These are phyloP conservation scores for Panthera leo DNA, from an alignment of 2,113 vertebrate genomes.

Conservation along the genomic window DNA sequence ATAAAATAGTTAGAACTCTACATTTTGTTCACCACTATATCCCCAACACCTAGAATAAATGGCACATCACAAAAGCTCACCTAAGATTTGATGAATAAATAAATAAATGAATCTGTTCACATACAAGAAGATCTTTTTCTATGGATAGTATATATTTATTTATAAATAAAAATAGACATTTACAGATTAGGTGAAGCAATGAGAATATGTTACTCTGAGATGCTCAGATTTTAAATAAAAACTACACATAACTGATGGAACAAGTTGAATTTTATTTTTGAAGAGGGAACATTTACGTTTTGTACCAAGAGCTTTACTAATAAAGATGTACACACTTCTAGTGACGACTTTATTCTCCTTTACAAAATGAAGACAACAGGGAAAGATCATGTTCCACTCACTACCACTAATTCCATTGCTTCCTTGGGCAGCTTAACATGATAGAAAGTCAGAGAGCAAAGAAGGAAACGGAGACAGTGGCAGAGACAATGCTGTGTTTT, in stretches of 20 bases:
- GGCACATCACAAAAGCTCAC: background rate
- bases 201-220: background rate
- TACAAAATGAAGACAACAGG: slow-evolving; percentile 22
- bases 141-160: background rate
- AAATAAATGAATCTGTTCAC: slow-evolving; percentile 35
- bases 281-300: background rate
- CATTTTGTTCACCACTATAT: background rate
- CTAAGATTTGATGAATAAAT: slow-evolving; percentile 16
- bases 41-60: background rate
- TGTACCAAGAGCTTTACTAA: slow-evolving; percentile 32
- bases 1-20: slow-evolving; percentile 6
- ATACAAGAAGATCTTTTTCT: background rate
- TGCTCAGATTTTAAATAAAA: slow-evolving; percentile 38
- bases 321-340: slow-evolving; percentile 19
- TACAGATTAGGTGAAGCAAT: background rate
- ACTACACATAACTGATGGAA: slow-evolving; percentile 9
- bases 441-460: background rate
- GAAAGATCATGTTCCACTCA: background rate
- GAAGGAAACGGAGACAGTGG: background rate
- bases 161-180: slow-evolving; percentile 21
- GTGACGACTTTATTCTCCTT: background rate
- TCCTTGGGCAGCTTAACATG: background rate
- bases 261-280: slow-evolving; percentile 33
- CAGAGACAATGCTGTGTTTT: background rate
- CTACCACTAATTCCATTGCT: background rate